Evolutionary conservation across 2,888 invertebrate species (phyloP).

Genomic region (Dicycla oo): DNA sequence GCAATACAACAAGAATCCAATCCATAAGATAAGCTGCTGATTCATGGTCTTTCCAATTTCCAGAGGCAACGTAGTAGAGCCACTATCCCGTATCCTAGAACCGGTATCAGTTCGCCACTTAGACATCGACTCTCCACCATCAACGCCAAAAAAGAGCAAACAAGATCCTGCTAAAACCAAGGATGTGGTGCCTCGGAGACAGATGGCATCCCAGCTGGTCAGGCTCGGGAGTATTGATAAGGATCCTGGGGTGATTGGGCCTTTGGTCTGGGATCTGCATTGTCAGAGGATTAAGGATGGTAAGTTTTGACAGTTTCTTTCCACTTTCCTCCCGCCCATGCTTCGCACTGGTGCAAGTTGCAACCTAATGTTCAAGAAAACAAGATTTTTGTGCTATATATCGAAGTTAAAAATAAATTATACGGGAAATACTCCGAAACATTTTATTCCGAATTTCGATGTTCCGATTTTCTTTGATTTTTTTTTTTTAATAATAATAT

Average conservation of each 20-base stretch:
- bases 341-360: too few species aligned
- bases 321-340: background rate
- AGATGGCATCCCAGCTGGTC: slow-evolving; percentile 88
- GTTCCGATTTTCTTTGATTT: too few species aligned
- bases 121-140: slow-evolving; percentile 89
- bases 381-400: too few species aligned
- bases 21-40: too few species aligned
- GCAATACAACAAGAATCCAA: too few species aligned
- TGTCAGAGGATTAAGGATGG: slow-evolving; percentile 92
- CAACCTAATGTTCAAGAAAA: too few species aligned
- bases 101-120: slow-evolving; percentile 94
- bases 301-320: slow-evolving; percentile 64
- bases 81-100: slow-evolving; percentile 94
- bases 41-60: slow-evolving; percentile 11
- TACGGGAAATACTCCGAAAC: too few species aligned
- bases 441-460: too few species aligned
- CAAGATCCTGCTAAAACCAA: slow-evolving; percentile 65
- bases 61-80: slow-evolving; percentile 94
- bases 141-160: slow-evolving; percentile 72
- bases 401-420: too few species aligned
- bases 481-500: too few species aligned
- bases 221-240: slow-evolving; percentile 94
- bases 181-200: slow-evolving; percentile 81
- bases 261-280: slow-evolving; percentile 95
- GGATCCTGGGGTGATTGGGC: slow-evolving; percentile 96